Conservation (phyloP, 1,140 invertebrate species). For the Drosophila nikananu region DNA sequence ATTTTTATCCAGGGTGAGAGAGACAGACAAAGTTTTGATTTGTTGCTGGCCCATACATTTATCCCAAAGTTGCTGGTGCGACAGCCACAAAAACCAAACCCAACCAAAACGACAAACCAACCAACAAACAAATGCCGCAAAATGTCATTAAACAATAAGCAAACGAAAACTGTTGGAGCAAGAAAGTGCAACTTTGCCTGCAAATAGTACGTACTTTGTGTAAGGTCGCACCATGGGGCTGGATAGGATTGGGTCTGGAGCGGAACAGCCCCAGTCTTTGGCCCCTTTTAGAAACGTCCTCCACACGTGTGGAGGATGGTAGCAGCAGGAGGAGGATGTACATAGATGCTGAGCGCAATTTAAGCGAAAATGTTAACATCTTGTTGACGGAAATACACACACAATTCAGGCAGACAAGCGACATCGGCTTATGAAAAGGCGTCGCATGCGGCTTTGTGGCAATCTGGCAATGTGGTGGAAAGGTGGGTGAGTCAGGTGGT, state of each 20-base stretch:
- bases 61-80: constrained; percentile 29
- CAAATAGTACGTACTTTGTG: neutral
- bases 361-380: constrained; percentile 81
- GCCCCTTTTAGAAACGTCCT: no score
- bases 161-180: constrained; percentile 49
- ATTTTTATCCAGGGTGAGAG: constrained; percentile 4
- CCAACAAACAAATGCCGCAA: constrained; percentile 34
- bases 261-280: neutral
- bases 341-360: constrained; percentile 62
- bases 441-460: constrained; percentile 41
- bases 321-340: neutral
- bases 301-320: constrained; percentile 1
- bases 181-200: constrained; percentile 48
- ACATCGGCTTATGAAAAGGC: constrained; percentile 48
- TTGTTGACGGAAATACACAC: constrained; percentile 78
- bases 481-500: neutral
- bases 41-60: constrained; percentile 36
- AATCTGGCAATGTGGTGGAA: constrained; percentile 12
- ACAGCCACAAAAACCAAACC: constrained; percentile 12
- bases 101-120: constrained; percentile 7
- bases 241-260: neutral
- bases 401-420: constrained; percentile 74
- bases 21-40: constrained; percentile 39
- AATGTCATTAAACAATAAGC: constrained; percentile 73
- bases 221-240: neutral